Evolutionary conservation across 1,140 invertebrate genomes (phyloP).

Genomic region (Heliothis subflexa): DNA sequence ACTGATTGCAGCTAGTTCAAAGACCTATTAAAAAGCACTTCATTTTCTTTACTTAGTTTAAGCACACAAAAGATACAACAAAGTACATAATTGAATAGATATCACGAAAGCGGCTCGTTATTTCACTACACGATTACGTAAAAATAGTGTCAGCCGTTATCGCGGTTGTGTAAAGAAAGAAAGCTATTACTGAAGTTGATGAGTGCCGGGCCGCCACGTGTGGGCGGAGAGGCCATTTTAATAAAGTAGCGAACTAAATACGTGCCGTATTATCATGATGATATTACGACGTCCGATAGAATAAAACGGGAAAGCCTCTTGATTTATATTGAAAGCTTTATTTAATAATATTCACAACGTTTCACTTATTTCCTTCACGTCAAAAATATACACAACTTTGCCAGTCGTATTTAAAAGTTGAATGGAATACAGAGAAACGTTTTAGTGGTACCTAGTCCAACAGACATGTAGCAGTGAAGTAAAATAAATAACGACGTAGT

Average conservation of each 20-base stretch:
- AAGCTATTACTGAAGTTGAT: constrained; percentile 37
- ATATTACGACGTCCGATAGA: constrained; percentile 1
- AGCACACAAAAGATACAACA: background rate
- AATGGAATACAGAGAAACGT: no score
- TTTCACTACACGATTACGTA: constrained; percentile 18
- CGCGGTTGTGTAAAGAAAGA: constrained; percentile 36
- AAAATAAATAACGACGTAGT: no score
- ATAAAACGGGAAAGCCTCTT: background rate
- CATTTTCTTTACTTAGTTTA: background rate
- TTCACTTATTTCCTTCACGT: no score
- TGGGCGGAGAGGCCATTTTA: constrained; percentile 12
- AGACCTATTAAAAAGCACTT: no score
- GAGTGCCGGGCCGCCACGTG: constrained; percentile 5
- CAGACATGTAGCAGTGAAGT: no score
- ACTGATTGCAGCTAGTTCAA: no score
- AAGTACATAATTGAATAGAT: constrained; percentile 16
- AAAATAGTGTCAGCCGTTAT: constrained; percentile 17
- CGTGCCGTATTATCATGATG: constrained; percentile 21
- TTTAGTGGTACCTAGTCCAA: no score
- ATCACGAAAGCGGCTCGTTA: constrained; percentile 1
- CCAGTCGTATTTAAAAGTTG: no score
- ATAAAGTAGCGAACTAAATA: constrained; percentile 27
- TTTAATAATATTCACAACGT: background rate
- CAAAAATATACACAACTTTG: no score
- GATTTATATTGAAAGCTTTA: background rate